A percentile compares a stretch with the other conserved stretches of the same genome.
Evolutionary conservation across 2,888 invertebrate species (phyloP).

Genomic region (Aproaerema taeniolella): DNA sequence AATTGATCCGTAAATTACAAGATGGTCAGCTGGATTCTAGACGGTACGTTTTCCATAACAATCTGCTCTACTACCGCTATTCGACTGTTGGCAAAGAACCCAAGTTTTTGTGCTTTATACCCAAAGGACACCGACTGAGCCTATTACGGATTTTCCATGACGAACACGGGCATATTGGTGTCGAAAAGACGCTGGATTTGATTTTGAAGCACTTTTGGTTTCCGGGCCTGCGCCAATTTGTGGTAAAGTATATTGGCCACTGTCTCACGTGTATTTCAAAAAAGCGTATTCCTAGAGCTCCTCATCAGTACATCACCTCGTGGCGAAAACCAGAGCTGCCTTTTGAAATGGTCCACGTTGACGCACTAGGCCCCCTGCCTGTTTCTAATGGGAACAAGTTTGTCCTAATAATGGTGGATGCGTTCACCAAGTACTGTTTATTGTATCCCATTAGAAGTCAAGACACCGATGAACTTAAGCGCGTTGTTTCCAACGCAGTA

Average conservation of each 20-base stretch:
- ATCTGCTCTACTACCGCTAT: conserved; percentile 16
- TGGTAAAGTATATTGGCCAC: conserved; percentile 5
- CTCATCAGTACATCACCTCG: conserved; percentile 7
- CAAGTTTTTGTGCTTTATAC: conserved; percentile 17
- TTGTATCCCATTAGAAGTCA: conserved; percentile 9
- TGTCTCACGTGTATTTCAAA: conserved; percentile 6
- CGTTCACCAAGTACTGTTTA: conserved; percentile 10
- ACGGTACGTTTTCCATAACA: conserved; percentile 13
- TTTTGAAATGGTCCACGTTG: conserved; percentile 14
- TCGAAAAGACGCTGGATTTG: conserved; percentile 13
- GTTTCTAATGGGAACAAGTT: conserved; percentile 17
- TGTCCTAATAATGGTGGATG: conserved; percentile 13
- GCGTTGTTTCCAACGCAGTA: neutral
- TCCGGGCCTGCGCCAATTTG: conserved; percentile 10
- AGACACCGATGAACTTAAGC: conserved; percentile 7
- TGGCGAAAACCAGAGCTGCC: conserved; percentile 8
- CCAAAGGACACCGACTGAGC: conserved; percentile 21
- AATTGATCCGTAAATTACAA: conserved; percentile 13
- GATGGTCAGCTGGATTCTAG: conserved; percentile 14
- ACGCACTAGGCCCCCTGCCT: conserved; percentile 16
- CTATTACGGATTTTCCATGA: conserved; percentile 19
- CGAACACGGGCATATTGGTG: conserved; percentile 10
- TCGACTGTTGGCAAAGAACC: conserved; percentile 12
- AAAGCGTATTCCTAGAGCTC: conserved; percentile 4
- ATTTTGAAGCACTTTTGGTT: conserved; percentile 17